Evolutionary conservation across 2,888 invertebrate genomes (phyloP), one percentile per base, ranked within the genome.

Genomic region (Acrobasis repandana): DNA sequence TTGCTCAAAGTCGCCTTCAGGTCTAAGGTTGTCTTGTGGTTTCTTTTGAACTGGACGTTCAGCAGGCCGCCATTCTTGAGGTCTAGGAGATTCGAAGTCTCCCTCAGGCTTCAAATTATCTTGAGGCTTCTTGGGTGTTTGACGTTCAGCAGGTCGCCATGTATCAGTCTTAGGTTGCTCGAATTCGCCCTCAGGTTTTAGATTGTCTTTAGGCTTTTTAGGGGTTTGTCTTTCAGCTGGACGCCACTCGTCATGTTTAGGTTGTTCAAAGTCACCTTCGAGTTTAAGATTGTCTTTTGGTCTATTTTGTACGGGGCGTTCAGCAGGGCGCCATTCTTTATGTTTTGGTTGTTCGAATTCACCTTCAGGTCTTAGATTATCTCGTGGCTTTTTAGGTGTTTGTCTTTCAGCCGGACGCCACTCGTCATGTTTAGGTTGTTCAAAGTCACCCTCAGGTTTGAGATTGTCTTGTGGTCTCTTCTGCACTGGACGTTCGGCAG

Each of bases 311-410:
- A 67, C 69, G 0, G 72, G 84, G 14, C 83, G 69, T 64, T 92
- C 85, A 1, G 88, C 90, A 0, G 92, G 91, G 0, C 75, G 74
- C 74, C 83, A 83, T 56, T 85, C 75, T 1, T 85, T 80, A 9
- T 83, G 79, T 60, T 82, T 80, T 0, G 85, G 83, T 61, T 82
- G 79, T 60, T 92, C 90, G 65, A 94, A 94, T 0, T 94, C 93
- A 0, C 95, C 95, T 75, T 95, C 95, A 0, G 94, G 92, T 58
- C 81, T 87, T 0, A 95, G 79, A 75, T 95, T 95, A 68, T 95
- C 94, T 63, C 88, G 77, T 0, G 94, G 95, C 67, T 92, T 94
- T 63, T 81, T 93, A 1, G 82, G 84, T 20, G 83, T 82, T 18
- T 82, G 89, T 62, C 93, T 78, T 68, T 94, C 93, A 43, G 88